Conservation (phyloP, 2,888 invertebrate species). For the Megastigmus dorsalis region DNA sequence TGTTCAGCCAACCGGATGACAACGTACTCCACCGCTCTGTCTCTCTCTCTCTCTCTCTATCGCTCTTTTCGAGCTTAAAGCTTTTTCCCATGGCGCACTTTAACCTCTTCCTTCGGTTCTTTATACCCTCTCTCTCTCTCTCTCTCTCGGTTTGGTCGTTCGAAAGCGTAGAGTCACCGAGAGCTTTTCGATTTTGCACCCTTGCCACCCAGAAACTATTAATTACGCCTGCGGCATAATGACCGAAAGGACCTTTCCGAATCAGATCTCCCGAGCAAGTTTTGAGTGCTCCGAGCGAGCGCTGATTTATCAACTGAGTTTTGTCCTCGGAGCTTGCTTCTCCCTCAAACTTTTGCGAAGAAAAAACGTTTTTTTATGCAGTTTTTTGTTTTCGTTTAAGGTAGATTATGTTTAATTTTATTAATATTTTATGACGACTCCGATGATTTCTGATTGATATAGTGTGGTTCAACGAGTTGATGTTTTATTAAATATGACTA, state of each 20-base stretch:
- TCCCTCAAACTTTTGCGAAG: no score
- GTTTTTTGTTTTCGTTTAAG: no score
- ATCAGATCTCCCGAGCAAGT: conserved; percentile 30
- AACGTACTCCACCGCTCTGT: conserved; percentile 69
- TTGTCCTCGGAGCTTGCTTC: no score
- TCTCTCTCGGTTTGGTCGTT: neutral
- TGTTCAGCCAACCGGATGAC: conserved; percentile 74
- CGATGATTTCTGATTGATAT: no score
- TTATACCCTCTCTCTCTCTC: no score
- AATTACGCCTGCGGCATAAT: conserved; percentile 46
- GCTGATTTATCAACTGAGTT: conserved; percentile 56
- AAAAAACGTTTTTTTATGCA: no score
- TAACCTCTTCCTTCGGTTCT: conserved; percentile 44
- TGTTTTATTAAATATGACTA: no score
- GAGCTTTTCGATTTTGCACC: conserved; percentile 44
- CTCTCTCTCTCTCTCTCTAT: conserved; percentile 9
- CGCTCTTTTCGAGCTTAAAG: conserved; percentile 63
- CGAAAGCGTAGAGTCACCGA: neutral
- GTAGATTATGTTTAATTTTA: no score
- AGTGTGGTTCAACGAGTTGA: no score
- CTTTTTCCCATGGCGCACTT: conserved; percentile 59
- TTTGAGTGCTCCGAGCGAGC: neutral
- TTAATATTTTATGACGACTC: no score
- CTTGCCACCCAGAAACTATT: conserved; percentile 48
- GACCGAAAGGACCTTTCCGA: conserved; percentile 40